These are phyloP conservation scores for Equus przewalskii DNA, from an alignment of 2,113 vertebrate genomes.

Conservation along the genomic window DNA sequence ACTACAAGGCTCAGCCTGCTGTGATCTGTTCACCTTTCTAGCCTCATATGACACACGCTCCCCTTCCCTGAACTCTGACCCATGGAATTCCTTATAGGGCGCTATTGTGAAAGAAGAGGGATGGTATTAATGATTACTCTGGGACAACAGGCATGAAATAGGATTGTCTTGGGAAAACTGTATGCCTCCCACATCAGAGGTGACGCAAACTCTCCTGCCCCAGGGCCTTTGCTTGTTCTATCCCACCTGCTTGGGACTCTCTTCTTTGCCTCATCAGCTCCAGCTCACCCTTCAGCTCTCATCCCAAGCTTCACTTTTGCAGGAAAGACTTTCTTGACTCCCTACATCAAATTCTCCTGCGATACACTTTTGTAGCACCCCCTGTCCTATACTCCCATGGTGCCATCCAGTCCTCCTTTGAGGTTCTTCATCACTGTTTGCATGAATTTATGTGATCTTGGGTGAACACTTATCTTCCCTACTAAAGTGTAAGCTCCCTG, in stretches of 20 bases:
- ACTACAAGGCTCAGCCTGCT: accelerated
- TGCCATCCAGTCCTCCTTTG: neutral
- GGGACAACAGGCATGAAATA: neutral
- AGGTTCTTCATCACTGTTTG: accelerated
- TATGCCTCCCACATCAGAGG: too few relatives aligned
- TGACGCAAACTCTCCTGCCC: neutral
- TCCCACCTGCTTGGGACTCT: neutral
- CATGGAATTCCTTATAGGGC: neutral
- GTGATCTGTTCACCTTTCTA: neutral
- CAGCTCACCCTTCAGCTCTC: neutral
- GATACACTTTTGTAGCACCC: accelerated
- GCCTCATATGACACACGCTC: neutral
- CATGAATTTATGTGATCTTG: too few relatives aligned
- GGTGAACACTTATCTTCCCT: neutral
- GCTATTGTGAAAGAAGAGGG: neutral
- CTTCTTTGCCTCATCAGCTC: neutral
- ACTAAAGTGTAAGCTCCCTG: too few relatives aligned
- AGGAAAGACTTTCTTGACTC: neutral
- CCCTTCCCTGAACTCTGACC: neutral
- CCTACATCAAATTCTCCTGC: neutral
- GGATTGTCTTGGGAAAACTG: too few relatives aligned
- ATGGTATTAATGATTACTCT: neutral
- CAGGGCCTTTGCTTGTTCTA: accelerated
- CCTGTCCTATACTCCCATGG: neutral
- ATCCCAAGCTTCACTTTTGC: neutral